Percentiles rank a stretch among this genome's conserved stretches.
phyloP scores from a whole-genome alignment of 1,140 invertebrate genomes.

The Drosophila parabipectinata region DNA sequence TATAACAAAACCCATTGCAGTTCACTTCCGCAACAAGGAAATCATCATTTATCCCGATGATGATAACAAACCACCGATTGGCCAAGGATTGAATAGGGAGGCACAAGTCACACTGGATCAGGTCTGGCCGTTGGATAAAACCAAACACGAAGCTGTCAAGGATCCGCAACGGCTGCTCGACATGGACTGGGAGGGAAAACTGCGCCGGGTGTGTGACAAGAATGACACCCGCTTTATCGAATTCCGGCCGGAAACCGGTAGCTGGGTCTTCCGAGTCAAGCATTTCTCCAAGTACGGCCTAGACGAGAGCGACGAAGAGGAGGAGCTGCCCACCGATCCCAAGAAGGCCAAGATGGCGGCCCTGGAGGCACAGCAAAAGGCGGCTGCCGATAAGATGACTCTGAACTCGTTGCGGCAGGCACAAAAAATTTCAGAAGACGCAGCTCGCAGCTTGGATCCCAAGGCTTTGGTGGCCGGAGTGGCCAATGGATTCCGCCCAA shows the following conservation, averaged over 20 bases:
- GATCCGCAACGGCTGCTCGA: slow-evolving; percentile 90
- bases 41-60: slow-evolving; percentile 90
- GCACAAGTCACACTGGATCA: slow-evolving; percentile 97
- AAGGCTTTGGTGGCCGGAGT: slow-evolving; percentile 47
- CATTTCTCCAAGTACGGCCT: slow-evolving; percentile 99
- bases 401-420: slow-evolving; percentile 58
- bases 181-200: slow-evolving; percentile 95
- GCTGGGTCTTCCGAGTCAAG: slow-evolving; percentile 97
- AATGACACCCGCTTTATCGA: slow-evolving; percentile 96
- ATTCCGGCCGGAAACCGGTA: slow-evolving; percentile 97
- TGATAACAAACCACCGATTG: slow-evolving; percentile 89
- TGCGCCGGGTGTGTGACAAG: slow-evolving; percentile 93
- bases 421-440: slow-evolving; percentile 69
- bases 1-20: slow-evolving; percentile 73
- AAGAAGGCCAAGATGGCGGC: slow-evolving; percentile 74
- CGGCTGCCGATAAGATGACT: slow-evolving; percentile 56
- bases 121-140: slow-evolving; percentile 97
- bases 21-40: slow-evolving; percentile 91
- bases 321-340: slow-evolving; percentile 84
- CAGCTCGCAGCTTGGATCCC: slow-evolving; percentile 61
- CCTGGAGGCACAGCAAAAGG: slow-evolving; percentile 39
- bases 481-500: slow-evolving; percentile 51
- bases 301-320: slow-evolving; percentile 91
- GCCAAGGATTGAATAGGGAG: slow-evolving; percentile 94
- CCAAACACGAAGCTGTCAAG: slow-evolving; percentile 91